Percentiles rank a stretch among this genome's conserved stretches.
These are phyloP conservation scores for Actenoides lindsayi DNA, from an alignment of 2,113 vertebrate species.

Conservation along the genomic window DNA sequence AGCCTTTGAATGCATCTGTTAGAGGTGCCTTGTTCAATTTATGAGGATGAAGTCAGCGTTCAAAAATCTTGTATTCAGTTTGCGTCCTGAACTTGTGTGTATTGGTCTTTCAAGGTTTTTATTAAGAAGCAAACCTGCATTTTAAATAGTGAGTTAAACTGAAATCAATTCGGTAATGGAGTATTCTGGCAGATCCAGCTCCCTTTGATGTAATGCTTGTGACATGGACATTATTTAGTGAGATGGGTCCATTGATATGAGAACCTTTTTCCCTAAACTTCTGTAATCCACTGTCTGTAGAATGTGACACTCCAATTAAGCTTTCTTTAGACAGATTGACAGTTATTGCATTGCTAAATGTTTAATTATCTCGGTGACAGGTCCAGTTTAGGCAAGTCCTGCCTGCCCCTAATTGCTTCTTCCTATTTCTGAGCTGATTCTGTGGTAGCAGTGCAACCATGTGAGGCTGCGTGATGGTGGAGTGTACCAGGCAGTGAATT, in stretches of 20 bases:
- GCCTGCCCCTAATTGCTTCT: background rate
- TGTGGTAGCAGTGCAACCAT: background rate
- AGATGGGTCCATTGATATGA: background rate
- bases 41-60: background rate
- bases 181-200: slow-evolving; percentile 5
- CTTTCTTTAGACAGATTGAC: background rate
- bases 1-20: background rate
- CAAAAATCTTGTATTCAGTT: background rate
- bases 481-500: background rate
- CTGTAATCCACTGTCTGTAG: background rate
- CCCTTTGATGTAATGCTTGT: slow-evolving; percentile 3
- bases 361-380: background rate
- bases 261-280: background rate
- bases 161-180: background rate
- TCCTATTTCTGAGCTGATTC: background rate
- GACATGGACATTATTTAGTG: slow-evolving; percentile 5
- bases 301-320: slow-evolving; percentile 24
- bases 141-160: slow-evolving; percentile 36
- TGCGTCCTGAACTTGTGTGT: background rate
- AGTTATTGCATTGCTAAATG: background rate
- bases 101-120: background rate
- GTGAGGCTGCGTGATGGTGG: background rate
- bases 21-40: background rate
- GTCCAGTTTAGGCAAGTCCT: background rate
- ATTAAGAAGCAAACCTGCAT: background rate